phyloP scores from a whole-genome alignment of 2,113 vertebrate species.

The Phylloscopus whistleri region DNA sequence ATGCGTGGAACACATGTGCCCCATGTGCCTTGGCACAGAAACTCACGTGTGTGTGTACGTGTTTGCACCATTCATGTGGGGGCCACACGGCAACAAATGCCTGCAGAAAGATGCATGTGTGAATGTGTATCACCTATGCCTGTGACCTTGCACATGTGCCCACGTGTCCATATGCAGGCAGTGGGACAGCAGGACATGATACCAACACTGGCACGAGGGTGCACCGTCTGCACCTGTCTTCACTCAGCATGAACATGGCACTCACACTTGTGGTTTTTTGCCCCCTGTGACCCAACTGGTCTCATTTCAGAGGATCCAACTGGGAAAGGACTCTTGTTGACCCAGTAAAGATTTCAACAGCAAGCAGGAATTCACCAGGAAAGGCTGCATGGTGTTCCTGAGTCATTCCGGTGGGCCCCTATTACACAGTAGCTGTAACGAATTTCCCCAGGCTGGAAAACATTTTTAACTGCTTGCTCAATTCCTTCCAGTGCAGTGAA shows the following conservation, averaged over 20 bases:
- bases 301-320: background rate
- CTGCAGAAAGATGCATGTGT: background rate
- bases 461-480: slow-evolving; percentile 34
- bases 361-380: background rate
- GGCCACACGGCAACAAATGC: background rate
- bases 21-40: slow-evolving; percentile 26
- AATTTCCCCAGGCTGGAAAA: slow-evolving; percentile 32
- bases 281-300: background rate
- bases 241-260: fast-evolving
- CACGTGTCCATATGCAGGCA: fast-evolving
- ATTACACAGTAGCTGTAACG: slow-evolving; percentile 5
- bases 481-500: slow-evolving; percentile 40
- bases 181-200: fast-evolving
- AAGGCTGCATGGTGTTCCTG: background rate
- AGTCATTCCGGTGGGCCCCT: slow-evolving; percentile 2
- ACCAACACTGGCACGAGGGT: background rate
- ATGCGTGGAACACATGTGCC: background rate
- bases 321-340: background rate
- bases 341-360: background rate
- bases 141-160: fast-evolving
- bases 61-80: background rate
- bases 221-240: fast-evolving
- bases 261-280: fast-evolving
- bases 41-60: fast-evolving
- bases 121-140: background rate